A percentile compares a stretch with the other conserved stretches of the same genome.
These are phyloP conservation scores for Diachasmimorpha longicaudata DNA, from an alignment of 1,140 invertebrate species.

Conservation along the genomic window DNA sequence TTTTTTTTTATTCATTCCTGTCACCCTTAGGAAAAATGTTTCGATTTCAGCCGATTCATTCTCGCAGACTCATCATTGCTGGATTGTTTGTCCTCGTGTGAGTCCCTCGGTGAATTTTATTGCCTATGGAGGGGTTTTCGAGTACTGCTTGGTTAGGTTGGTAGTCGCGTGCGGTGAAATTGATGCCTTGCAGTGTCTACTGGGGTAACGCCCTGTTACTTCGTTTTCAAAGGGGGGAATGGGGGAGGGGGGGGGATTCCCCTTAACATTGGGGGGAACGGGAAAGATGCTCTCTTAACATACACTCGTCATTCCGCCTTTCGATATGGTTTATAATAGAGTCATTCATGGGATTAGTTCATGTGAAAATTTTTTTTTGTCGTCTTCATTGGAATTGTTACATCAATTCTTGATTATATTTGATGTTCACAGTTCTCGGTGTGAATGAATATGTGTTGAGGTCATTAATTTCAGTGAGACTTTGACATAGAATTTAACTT, in stretches of 20 bases:
- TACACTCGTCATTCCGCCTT: constrained; percentile 44
- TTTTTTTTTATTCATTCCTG: constrained; percentile 29
- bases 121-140: background rate
- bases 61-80: background rate
- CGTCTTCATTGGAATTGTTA: too few relatives aligned
- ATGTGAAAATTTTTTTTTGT: background rate
- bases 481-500: too few relatives aligned
- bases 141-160: background rate
- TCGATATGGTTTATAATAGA: constrained; percentile 51
- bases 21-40: constrained; percentile 11
- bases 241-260: background rate
- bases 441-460: too few relatives aligned
- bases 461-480: too few relatives aligned
- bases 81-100: constrained; percentile 4
- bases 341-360: constrained; percentile 37
- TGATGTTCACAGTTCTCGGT: too few relatives aligned
- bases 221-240: constrained; percentile 17
- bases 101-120: constrained; percentile 12
- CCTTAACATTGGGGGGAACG: constrained; percentile 6
- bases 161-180: constrained; percentile 29
- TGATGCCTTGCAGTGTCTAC: constrained; percentile 34
- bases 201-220: constrained; percentile 45
- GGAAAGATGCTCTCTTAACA: constrained; percentile 7
- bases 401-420: too few relatives aligned
- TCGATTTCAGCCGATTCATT: background rate